Percentiles rank a stretch among this genome's conserved stretches.
Evolutionary conservation across 2,113 vertebrate genomes (phyloP).

Genomic region (Nicator chloris): DNA sequence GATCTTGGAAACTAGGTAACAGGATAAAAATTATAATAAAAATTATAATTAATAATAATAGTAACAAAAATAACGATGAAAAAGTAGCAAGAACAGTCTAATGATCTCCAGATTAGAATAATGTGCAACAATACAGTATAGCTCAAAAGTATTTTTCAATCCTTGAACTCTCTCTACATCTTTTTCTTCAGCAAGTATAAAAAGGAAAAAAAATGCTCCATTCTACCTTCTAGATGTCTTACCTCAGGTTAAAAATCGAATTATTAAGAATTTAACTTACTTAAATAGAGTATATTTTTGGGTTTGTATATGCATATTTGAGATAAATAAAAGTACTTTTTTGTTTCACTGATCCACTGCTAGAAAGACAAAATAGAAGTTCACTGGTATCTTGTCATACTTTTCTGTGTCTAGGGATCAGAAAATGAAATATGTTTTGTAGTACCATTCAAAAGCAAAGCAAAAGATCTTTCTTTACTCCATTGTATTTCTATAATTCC

Average conservation of each 20-base stretch:
- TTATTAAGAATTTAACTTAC: not conserved
- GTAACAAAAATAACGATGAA: fast-evolving
- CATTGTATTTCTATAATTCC: not conserved
- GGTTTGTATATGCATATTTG: not conserved
- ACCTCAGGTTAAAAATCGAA: not conserved
- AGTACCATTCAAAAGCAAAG: not conserved
- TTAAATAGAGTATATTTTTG: not conserved
- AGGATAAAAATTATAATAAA: not conserved
- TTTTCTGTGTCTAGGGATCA: not conserved
- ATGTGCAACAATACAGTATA: not conserved
- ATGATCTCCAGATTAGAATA: not conserved
- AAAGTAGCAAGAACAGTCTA: not conserved
- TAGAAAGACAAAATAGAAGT: not conserved
- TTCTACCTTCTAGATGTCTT: not conserved
- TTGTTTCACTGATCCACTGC: not conserved
- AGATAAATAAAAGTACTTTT: not conserved
- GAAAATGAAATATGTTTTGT: not conserved
- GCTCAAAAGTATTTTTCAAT: not conserved
- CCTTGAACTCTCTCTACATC: not conserved
- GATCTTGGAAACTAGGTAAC: not conserved
- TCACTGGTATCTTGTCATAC: not conserved
- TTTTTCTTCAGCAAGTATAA: not conserved
- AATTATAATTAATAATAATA: not conserved
- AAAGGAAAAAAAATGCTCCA: not conserved
- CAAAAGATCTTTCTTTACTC: not conserved